A percentile compares a stretch with the other conserved stretches of the same genome.
These are phyloP conservation scores for Scyliorhinus canicula DNA, from an alignment of 2,797 vertebrate genomes.

Conservation along the genomic window DNA sequence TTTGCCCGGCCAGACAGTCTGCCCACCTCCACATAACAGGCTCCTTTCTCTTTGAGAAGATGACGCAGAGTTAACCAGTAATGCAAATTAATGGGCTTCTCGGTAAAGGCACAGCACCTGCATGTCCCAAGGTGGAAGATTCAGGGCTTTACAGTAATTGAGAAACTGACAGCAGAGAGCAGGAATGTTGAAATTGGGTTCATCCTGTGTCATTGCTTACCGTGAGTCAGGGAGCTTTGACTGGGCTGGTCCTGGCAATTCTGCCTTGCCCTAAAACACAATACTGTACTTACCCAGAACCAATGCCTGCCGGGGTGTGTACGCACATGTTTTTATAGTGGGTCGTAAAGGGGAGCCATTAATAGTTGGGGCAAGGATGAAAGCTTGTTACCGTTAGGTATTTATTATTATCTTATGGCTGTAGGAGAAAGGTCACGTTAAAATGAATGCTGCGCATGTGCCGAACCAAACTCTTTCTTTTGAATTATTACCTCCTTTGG, in stretches of 20 bases:
- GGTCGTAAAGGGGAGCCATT: background rate
- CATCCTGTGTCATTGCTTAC: too few relatives aligned
- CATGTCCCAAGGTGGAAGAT: background rate
- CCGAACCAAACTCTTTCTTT: background rate
- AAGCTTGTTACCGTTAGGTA: background rate
- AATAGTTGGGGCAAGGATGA: background rate
- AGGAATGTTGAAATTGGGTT: background rate
- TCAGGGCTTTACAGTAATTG: background rate
- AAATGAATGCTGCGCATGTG: background rate
- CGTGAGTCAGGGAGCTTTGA: background rate
- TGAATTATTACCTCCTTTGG: background rate
- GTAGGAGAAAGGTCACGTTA: background rate
- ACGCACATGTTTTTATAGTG: background rate
- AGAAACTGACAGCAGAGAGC: background rate
- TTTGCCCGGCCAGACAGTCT: background rate
- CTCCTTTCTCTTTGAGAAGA: background rate
- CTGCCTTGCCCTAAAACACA: background rate
- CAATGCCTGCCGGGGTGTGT: background rate
- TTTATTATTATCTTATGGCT: background rate
- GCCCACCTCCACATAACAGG: background rate
- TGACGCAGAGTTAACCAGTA: background rate
- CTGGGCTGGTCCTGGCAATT: background rate
- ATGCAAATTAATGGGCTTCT: background rate
- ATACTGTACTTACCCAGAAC: background rate
- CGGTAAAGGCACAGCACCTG: background rate